Conservation (phyloP, 2,797 vertebrate genomes). For the Psittacula derbiana region DNA sequence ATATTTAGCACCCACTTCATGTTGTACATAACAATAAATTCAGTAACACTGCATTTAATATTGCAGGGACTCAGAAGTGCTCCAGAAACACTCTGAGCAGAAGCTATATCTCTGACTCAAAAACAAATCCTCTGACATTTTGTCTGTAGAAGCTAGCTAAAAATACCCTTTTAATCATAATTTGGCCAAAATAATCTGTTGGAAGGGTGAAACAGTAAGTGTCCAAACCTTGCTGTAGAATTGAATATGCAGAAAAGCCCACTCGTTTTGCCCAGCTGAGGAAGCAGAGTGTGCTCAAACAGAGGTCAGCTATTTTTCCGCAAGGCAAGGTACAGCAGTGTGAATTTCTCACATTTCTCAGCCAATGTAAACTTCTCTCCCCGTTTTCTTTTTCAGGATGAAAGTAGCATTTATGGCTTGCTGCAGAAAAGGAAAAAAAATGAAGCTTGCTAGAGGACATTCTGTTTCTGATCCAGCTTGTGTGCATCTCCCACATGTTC, state of each 20-base stretch:
- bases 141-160: conserved; percentile 8
- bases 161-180: conserved; percentile 27
- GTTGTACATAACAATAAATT: not conserved
- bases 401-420: not conserved
- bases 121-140: conserved; percentile 46
- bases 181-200: conserved; percentile 12
- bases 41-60: not conserved
- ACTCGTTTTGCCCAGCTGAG: not conserved
- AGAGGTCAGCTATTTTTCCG: not conserved
- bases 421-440: not conserved
- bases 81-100: not conserved
- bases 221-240: not conserved
- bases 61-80: not conserved
- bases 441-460: not conserved
- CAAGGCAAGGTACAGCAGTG: not conserved
- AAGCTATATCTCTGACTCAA: conserved; percentile 27
- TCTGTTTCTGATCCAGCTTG: not conserved
- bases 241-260: not conserved
- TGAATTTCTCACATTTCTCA: not conserved
- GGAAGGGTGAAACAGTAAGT: not conserved
- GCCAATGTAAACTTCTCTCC: not conserved
- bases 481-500: not conserved
- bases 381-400: not conserved
- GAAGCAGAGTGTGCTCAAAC: not conserved
- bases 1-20: not conserved